These are phyloP conservation scores for Psephotus haematonotus DNA, from an alignment of 2,113 vertebrate genomes.

Conservation along the genomic window DNA sequence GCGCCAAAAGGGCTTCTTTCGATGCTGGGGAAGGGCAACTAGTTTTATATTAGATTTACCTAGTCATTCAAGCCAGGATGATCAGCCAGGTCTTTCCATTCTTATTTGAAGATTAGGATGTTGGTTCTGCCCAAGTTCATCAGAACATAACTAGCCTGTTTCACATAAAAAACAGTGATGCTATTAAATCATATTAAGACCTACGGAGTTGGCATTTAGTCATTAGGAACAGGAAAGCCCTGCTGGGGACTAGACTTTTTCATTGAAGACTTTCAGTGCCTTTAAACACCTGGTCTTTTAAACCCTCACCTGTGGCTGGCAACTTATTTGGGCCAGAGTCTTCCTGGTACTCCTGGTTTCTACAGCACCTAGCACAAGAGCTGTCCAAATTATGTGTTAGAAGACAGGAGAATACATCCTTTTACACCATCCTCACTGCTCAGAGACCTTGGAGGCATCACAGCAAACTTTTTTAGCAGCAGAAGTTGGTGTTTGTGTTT, in stretches of 20 bases:
- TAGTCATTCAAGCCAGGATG: background rate
- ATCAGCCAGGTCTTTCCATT: background rate
- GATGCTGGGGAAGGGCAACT: background rate
- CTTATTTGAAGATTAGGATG: background rate
- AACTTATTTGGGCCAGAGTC: background rate
- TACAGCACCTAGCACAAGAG: background rate
- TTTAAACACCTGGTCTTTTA: background rate
- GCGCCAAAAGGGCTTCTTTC: background rate
- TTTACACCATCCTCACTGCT: background rate
- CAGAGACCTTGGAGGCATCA: background rate
- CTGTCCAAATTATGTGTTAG: rapidly evolving
- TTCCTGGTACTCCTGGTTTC: background rate
- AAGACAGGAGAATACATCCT: background rate
- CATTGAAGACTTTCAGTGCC: background rate
- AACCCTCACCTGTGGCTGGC: background rate
- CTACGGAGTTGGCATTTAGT: background rate
- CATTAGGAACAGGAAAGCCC: background rate
- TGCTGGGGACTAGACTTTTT: background rate
- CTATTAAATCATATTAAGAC: background rate
- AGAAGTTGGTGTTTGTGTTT: background rate
- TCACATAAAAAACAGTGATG: background rate
- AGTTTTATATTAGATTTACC: background rate
- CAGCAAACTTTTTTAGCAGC: background rate
- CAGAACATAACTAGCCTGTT: background rate
- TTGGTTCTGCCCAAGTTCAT: background rate